These are phyloP conservation scores for Eudasyphora cyanicolor DNA, from an alignment of 2,888 invertebrate genomes.

Conservation along the genomic window DNA sequence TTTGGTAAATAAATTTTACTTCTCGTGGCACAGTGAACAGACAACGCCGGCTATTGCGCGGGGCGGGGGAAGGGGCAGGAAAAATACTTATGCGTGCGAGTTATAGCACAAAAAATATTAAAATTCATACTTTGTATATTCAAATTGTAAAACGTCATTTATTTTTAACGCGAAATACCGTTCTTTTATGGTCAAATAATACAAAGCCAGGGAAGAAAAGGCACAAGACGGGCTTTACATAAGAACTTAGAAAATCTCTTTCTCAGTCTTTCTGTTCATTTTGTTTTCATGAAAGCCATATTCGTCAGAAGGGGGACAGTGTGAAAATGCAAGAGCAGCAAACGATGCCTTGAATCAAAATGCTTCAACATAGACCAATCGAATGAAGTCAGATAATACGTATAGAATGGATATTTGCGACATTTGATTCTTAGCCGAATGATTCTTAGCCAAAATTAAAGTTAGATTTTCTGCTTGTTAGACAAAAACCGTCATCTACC, in stretches of 20 bases:
- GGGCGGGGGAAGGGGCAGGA: not conserved
- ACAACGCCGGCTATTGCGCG: not conserved
- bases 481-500: too few species aligned
- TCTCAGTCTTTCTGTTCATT: not conserved
- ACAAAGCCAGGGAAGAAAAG: too few species aligned
- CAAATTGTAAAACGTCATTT: slow-evolving; percentile 57
- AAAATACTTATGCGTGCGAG: slow-evolving; percentile 57
- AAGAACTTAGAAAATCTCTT: slow-evolving; percentile 47
- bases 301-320: not conserved
- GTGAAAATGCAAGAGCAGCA: not conserved
- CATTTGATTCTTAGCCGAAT: too few species aligned
- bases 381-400: too few species aligned
- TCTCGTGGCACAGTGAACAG: slow-evolving; percentile 31
- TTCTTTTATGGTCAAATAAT: slow-evolving; percentile 60
- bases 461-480: too few species aligned
- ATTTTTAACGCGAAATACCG: slow-evolving; percentile 64
- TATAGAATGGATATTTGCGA: too few species aligned
- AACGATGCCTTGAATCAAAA: too few species aligned
- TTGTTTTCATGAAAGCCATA: not conserved
- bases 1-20: slow-evolving; percentile 16
- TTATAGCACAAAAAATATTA: slow-evolving; percentile 48
- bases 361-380: too few species aligned
- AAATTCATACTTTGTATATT: slow-evolving; percentile 63
- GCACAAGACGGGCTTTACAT: not conserved
- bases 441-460: too few species aligned